A percentile compares a stretch with the other conserved stretches of the same genome.
phyloP scores from a whole-genome alignment of 1,140 invertebrate species.

The Drosophila punjabiensis region DNA sequence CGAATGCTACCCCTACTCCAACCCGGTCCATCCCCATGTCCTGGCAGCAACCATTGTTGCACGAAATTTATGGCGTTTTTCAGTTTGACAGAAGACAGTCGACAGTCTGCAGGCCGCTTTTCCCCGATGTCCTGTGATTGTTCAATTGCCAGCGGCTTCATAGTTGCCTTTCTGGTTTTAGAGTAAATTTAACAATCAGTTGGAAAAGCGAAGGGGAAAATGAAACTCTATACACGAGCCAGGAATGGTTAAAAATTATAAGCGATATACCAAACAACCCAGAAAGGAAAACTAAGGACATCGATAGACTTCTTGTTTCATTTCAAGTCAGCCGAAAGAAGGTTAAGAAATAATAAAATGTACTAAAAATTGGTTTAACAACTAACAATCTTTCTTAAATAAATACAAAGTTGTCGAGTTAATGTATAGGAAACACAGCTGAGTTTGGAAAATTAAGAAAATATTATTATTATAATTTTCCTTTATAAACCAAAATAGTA shows the following conservation, averaged over 20 bases:
- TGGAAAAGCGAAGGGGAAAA: background rate
- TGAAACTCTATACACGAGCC: background rate
- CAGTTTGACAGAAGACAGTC: conserved; percentile 67
- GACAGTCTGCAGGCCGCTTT: conserved; percentile 23
- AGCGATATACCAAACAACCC: background rate
- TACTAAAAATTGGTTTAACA: too few species aligned
- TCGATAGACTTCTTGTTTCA: background rate
- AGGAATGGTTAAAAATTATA: background rate
- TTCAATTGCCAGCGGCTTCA: conserved; percentile 9
- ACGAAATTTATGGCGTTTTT: conserved; percentile 82
- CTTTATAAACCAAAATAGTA: too few species aligned
- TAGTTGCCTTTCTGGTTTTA: conserved; percentile 30
- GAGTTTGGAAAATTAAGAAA: too few species aligned
- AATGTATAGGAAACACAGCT: too few species aligned
- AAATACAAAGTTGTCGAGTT: too few species aligned
- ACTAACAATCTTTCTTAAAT: too few species aligned
- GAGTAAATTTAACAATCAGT: conserved; percentile 39
- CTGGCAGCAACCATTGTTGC: conserved; percentile 50
- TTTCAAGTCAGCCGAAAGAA: background rate
- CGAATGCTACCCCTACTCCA: conserved; percentile 44
- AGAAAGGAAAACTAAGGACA: too few species aligned
- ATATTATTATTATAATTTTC: too few species aligned
- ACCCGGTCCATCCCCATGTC: conserved; percentile 35
- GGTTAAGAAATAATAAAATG: too few species aligned
- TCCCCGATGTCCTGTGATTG: conserved; percentile 34